phyloP scores from a whole-genome alignment of 2,888 invertebrate genomes.

The Ornithoptera alexandrae region DNA sequence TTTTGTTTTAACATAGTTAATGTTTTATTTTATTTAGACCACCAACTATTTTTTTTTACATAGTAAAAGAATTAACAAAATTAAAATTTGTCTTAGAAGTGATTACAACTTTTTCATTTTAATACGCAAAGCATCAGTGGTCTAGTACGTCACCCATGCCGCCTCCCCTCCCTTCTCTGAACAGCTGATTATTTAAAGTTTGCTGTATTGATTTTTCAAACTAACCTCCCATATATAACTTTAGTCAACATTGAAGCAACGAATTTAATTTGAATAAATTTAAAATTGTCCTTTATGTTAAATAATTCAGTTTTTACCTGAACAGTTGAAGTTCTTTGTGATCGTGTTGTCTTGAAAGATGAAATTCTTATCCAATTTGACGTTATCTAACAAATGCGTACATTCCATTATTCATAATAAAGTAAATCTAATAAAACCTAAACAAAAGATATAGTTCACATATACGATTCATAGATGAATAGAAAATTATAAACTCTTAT shows the following conservation, averaged over 20 bases:
- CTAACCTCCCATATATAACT: conserved; percentile 60
- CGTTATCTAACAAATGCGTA: conserved; percentile 84
- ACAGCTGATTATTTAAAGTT: conserved; percentile 78
- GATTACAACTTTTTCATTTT: conserved; percentile 30
- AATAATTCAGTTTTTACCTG: conserved; percentile 74
- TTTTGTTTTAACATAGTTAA: background rate
- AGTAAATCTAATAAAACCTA: conserved; percentile 43
- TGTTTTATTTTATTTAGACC: conserved; percentile 19
- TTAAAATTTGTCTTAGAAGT: conserved; percentile 1
- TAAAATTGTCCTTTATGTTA: conserved; percentile 37
- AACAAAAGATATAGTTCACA: conserved; percentile 39
- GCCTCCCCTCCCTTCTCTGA: conserved; percentile 59
- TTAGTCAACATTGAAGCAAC: conserved; percentile 38
- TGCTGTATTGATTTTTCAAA: conserved; percentile 77
- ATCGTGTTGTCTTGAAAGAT: conserved; percentile 71
- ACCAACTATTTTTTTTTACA: background rate
- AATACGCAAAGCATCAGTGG: conserved; percentile 52
- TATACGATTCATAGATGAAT: conserved; percentile 54
- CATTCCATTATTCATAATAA: conserved; percentile 83
- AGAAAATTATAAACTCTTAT: conserved; percentile 43
- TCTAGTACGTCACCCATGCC: conserved; percentile 55
- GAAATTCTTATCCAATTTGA: conserved; percentile 77
- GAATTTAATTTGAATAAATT: conserved; percentile 15
- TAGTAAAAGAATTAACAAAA: background rate
- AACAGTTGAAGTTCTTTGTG: conserved; percentile 83